Evolutionary conservation across 2,888 invertebrate species (phyloP), one percentile per base, ranked within the genome.

Genomic region (Camponotus fellah): DNA sequence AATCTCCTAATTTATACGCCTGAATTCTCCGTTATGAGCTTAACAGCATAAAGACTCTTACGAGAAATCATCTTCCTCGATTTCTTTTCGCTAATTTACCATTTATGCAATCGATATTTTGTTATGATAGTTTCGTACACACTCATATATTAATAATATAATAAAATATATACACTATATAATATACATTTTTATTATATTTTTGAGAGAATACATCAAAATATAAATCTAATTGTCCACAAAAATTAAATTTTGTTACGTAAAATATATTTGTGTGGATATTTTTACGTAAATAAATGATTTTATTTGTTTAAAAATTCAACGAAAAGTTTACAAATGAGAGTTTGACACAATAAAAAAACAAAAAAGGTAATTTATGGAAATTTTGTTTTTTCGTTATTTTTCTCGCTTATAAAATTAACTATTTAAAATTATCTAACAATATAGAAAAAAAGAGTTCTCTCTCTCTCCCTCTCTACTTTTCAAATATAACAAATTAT

Each of bases 1-100:
- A 69, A 58, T 79, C 58, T 79, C 21, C 69, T 79, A 69, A 79
- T 77, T 68, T 77, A 58, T 58, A 58, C 34, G 79, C 71, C 21
- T 71, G 71, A 10, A 17, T 79, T 46, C 69, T 4, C 34, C 34
- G 60, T 69, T 12, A 71, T 40, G 43, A 40, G n/a, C 26, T 49
- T 56, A 40, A 53, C 53, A 53, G 26, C 26, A 26, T 40, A n/a
- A 32, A 64, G 37, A 14, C 43, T 32, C 9, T 60, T 60, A 32
- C 14, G 32, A 43, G 43, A 12, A 58, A 69, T 43, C 6, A 14
- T 58, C 21, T 58, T 46, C 0, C 21, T 58, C 34, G 21, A 3
- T 69, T 69, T 60, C 4, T 26, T 34, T 34, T 69, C 17, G 49
- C 53, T 43, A 69, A 69, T 60, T 71, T 79, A 60, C 21, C 8